Percentiles rank a stretch among this genome's conserved stretches.
These are phyloP conservation scores for Acleris literana DNA, from an alignment of 2,888 invertebrate species.

Conservation along the genomic window DNA sequence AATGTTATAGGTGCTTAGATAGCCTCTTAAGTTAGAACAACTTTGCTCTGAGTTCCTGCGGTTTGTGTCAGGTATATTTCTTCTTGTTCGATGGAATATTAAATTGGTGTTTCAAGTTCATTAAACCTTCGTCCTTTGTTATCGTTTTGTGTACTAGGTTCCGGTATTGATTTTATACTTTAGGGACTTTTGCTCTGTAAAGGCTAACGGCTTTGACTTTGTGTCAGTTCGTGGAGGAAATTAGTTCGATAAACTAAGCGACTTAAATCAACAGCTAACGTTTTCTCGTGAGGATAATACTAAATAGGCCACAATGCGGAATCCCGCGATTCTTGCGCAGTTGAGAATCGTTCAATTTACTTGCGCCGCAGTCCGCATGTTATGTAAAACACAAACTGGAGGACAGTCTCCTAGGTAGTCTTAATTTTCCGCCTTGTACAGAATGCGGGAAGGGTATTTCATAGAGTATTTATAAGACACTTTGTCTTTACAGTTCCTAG, in stretches of 20 bases:
- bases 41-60: background rate
- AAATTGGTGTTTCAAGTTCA: conserved; percentile 43
- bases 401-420: conserved; percentile 47
- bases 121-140: conserved; percentile 43
- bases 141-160: conserved; percentile 20
- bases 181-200: background rate
- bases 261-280: conserved; percentile 15
- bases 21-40: background rate
- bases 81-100: conserved; percentile 10
- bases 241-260: conserved; percentile 11
- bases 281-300: conserved; percentile 16
- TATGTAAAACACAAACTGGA: conserved; percentile 37
- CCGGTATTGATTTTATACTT: conserved; percentile 15
- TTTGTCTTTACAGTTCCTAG: conserved; percentile 1
- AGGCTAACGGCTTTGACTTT: conserved; percentile 10
- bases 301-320: conserved; percentile 27
- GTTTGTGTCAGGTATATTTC: background rate
- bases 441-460: conserved; percentile 40
- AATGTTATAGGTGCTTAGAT: too few relatives aligned
- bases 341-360: conserved; percentile 11
- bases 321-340: conserved; percentile 5
- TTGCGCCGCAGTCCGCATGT: conserved; percentile 21
- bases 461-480: background rate
- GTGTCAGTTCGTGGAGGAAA: conserved; percentile 3
- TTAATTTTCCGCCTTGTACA: conserved; percentile 48